These are phyloP conservation scores for Irena cyanogastra DNA, from an alignment of 2,113 vertebrate species.

Conservation along the genomic window DNA sequence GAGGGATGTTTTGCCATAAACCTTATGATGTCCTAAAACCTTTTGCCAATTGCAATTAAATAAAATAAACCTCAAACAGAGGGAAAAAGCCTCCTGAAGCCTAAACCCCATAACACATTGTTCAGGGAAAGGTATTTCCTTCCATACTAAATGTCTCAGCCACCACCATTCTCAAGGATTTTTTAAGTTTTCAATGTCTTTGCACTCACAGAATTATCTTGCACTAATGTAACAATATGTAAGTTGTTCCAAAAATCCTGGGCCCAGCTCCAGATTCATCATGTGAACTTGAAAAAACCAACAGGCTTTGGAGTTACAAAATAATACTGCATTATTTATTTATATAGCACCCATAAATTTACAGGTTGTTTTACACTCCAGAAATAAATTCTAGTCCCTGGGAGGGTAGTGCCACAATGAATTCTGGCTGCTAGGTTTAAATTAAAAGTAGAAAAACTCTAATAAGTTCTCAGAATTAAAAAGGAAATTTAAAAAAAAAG, in stretches of 20 bases:
- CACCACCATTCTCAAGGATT: not conserved
- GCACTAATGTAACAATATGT: not conserved
- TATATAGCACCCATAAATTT: constrained; percentile 25
- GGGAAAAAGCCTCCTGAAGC: rapidly evolving
- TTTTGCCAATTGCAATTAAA: not conserved
- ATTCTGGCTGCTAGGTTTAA: not conserved
- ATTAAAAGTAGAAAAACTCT: not conserved
- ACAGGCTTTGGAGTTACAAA: not conserved
- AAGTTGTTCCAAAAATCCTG: constrained; percentile 2
- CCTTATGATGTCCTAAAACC: not conserved
- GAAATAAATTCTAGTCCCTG: not conserved
- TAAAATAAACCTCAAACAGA: not conserved
- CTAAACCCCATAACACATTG: not conserved
- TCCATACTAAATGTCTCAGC: not conserved
- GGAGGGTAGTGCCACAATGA: not conserved
- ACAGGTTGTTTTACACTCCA: constrained; percentile 6
- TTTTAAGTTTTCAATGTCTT: not conserved
- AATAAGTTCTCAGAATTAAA: not conserved
- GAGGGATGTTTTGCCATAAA: not conserved
- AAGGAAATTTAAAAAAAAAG: not conserved
- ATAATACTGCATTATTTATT: constrained; percentile 13
- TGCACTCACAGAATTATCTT: not conserved
- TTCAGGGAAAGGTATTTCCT: not conserved
- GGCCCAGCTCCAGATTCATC: not conserved
- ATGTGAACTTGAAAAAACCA: constrained; percentile 3